phyloP scores from a whole-genome alignment of 1,140 invertebrate genomes.

The Oreohelix idahoensis region DNA sequence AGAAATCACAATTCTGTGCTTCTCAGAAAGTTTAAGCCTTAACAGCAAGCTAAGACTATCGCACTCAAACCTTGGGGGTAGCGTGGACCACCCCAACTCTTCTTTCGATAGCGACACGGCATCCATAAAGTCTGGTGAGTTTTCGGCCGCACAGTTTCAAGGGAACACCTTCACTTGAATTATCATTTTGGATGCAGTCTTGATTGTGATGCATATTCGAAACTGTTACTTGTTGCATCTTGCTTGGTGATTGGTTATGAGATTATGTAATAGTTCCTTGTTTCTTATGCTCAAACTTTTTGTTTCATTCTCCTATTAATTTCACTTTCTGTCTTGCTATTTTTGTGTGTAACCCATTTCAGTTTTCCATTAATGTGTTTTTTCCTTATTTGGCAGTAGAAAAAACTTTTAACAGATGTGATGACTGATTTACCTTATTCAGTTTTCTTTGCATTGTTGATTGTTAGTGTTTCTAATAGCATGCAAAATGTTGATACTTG shows the following conservation, averaged over 20 bases:
- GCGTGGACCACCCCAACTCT: neutral
- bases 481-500: no score
- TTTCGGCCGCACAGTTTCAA: neutral
- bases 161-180: neutral
- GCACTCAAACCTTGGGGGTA: conserved; percentile 7
- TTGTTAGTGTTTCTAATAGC: neutral
- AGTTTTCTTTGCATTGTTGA: neutral
- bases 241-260: neutral
- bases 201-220: neutral
- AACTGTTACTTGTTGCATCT: neutral
- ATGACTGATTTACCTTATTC: neutral
- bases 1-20: neutral
- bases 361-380: neutral
- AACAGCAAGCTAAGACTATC: conserved; percentile 27
- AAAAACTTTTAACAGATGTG: neutral
- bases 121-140: conserved; percentile 29
- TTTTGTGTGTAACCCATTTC: neutral
- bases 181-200: neutral
- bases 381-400: neutral
- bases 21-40: conserved; percentile 21
- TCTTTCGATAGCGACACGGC: conserved; percentile 19
- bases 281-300: neutral
- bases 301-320: neutral
- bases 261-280: neutral
- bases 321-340: neutral